Evolutionary conservation across 2,797 vertebrate genomes (phyloP).

Genomic region (Erethizon dorsatum): DNA sequence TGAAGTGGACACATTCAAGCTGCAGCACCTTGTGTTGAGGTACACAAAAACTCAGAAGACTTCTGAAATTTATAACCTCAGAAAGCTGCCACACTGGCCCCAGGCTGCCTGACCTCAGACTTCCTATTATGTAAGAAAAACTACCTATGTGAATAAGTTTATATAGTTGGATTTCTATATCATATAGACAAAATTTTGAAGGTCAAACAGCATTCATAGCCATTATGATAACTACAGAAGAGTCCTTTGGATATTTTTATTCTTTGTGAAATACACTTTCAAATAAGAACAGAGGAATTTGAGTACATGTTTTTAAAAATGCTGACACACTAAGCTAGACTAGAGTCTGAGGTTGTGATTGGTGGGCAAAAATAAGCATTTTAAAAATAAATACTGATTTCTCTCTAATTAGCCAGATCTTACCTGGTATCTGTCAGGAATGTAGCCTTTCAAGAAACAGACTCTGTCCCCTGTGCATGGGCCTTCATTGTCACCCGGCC

Average conservation of each 20-base stretch:
- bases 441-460: slow-evolving; percentile 61
- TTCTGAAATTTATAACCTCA: background rate
- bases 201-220: background rate
- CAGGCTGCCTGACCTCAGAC: background rate
- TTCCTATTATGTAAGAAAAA: slow-evolving; percentile 29
- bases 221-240: background rate
- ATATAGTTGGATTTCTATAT: background rate
- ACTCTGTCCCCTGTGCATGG: background rate
- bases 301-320: background rate
- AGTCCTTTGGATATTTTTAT: background rate
- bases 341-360: background rate
- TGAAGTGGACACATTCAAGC: background rate
- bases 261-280: slow-evolving; percentile 28
- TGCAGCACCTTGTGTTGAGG: background rate
- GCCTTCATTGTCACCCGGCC: background rate
- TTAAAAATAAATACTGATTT: background rate
- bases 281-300: background rate
- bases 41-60: background rate
- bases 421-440: slow-evolving; percentile 73
- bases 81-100: background rate
- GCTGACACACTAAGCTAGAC: background rate
- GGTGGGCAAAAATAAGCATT: slow-evolving; percentile 4
- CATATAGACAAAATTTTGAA: background rate
- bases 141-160: background rate
- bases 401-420: background rate